phyloP scores from a whole-genome alignment of 2,113 vertebrate species.

The Cephalopterus ornatus region DNA sequence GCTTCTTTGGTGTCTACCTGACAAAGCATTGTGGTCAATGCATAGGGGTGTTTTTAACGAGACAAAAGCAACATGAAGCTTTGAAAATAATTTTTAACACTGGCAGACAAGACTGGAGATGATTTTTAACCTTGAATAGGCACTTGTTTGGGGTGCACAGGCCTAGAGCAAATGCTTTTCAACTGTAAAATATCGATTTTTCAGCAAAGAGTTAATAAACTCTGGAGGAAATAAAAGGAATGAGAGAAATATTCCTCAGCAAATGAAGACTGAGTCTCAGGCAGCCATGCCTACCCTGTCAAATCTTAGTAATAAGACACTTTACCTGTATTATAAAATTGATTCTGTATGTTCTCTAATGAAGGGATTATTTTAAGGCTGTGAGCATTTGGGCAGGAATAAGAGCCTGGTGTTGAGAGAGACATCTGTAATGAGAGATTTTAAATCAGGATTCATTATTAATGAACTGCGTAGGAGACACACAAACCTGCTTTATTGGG shows the following conservation, averaged over 20 bases:
- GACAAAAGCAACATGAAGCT: background rate
- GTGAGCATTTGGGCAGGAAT: background rate
- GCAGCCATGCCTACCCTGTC: background rate
- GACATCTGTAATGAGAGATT: background rate
- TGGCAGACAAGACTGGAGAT: background rate
- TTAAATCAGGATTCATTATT: slow-evolving; percentile 52
- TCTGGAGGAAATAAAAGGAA: background rate
- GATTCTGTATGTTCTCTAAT: background rate
- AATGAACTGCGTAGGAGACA: slow-evolving; percentile 19
- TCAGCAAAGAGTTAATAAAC: background rate
- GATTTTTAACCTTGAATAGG: background rate
- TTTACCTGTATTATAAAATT: background rate
- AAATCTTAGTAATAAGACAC: background rate
- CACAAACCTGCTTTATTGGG: slow-evolving; percentile 18
- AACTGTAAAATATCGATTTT: background rate
- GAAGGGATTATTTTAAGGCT: slow-evolving; percentile 35
- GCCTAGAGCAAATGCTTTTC: background rate
- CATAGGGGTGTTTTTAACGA: background rate
- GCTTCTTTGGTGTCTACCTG: background rate
- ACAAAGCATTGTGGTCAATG: background rate
- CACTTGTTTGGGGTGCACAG: background rate
- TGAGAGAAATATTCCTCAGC: background rate
- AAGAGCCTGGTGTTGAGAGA: background rate
- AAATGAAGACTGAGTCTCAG: background rate
- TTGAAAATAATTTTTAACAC: background rate